Conservation (phyloP, 2,888 invertebrate species). For the Sinopyrophorus schimmeli region DNA sequence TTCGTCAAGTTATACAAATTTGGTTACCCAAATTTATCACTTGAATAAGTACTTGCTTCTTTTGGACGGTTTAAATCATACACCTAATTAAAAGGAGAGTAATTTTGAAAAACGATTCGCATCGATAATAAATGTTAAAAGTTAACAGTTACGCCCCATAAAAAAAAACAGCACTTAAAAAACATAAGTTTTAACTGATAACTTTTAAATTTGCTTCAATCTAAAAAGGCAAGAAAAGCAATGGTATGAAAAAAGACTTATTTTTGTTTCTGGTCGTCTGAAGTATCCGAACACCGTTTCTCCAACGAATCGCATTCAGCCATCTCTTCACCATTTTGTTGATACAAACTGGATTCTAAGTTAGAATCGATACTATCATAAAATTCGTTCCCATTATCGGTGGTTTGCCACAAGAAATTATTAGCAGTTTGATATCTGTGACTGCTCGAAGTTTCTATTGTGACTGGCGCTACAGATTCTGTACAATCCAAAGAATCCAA, state of each 20-base stretch:
- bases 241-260: slow-evolving; percentile 3
- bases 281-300: slow-evolving; percentile 45
- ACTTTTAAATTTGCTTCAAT: not conserved
- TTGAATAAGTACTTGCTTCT: slow-evolving; percentile 35
- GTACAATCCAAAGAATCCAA: slow-evolving; percentile 58
- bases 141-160: not conserved
- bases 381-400: slow-evolving; percentile 56
- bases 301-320: slow-evolving; percentile 64
- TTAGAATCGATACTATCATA: slow-evolving; percentile 71
- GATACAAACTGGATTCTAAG: slow-evolving; percentile 55
- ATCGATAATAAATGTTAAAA: not conserved
- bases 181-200: not conserved
- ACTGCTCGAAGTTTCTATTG: slow-evolving; percentile 45
- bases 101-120: slow-evolving; percentile 3
- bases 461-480: slow-evolving; percentile 49
- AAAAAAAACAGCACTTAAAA: not conserved
- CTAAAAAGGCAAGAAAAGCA: not conserved
- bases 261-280: slow-evolving; percentile 19
- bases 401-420: slow-evolving; percentile 61
- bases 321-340: slow-evolving; percentile 57
- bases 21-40: slow-evolving; percentile 40
- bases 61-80: slow-evolving; percentile 27
- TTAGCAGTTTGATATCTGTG: slow-evolving; percentile 55
- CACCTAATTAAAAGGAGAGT: not conserved
- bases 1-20: slow-evolving; percentile 42